Base-by-base conservation (phyloP, 2,113 vertebrate species). In the Hyaena hyaena region DNA sequence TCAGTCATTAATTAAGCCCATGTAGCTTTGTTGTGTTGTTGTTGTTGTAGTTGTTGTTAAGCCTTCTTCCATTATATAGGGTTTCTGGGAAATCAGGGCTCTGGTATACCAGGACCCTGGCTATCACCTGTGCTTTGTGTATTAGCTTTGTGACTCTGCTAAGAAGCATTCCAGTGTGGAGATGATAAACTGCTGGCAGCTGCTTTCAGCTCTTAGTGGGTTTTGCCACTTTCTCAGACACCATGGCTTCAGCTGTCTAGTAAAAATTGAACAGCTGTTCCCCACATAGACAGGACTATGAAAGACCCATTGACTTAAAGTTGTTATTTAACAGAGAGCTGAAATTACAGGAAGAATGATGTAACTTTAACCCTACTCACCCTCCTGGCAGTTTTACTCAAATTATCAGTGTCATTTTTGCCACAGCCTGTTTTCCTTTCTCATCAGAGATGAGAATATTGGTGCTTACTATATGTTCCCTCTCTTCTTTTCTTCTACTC, bases 221-320 rank as follows among this genome's bases (percentile, higher is more conserved):
- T 98, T 98, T 96, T 93, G 95, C 97, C 98, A 98, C 98, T 98
- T 97, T 98, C 97, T 90, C 98, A 98, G 98, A 98, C 96, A 98
- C 97, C 93, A 45, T 97, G 98, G 98, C 98, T 98, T 99, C 99
- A 99, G 99, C 99, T 99, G 99, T 99, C 99, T 99, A 99, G 99
- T 99, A 99, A 98, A 99, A 99, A 99, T 98, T 97, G 98, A 99
- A 99, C 99, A 99, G 99, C 99, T 99, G 99, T 99, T 99, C 98
- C 98, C 96, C 98, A 98, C 98, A 98, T 97, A 98, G 98, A 98
- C 98, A 95, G 95, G 97, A 97, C 98, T 98, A 98, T 99, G 99
- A 99, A 99, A 99, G 99, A 98, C 98, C 98, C 97, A 98, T 99
- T 99, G 99, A 99, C 99, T 99, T 99, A 98, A 98, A 98, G 98